Percentiles rank a stretch among this genome's conserved stretches.
These are phyloP conservation scores for Tupiocoris notatus DNA, from an alignment of 2,888 invertebrate genomes.

Conservation along the genomic window DNA sequence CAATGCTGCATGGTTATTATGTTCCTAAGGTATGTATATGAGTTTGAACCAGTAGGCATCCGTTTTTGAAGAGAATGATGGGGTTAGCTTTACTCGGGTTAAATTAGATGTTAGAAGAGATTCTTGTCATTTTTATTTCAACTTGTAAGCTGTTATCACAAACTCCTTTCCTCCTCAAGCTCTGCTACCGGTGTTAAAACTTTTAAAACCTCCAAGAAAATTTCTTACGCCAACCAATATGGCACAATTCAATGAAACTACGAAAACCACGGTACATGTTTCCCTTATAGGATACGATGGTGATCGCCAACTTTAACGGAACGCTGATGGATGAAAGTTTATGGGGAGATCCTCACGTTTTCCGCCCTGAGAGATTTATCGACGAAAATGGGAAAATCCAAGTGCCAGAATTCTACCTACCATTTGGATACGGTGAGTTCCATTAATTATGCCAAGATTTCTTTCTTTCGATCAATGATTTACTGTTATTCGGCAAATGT, in stretches of 20 bases:
- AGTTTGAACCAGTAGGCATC: no score
- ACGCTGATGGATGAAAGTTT: constrained; percentile 67
- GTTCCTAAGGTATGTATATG: constrained; percentile 77
- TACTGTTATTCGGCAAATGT: neutral
- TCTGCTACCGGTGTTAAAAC: no score
- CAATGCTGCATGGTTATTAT: constrained; percentile 67
- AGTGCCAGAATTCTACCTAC: constrained; percentile 69
- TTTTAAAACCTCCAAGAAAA: no score
- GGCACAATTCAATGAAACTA: no score
- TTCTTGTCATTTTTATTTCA: no score
- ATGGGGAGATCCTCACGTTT: constrained; percentile 69
- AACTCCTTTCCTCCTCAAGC: no score
- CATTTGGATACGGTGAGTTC: constrained; percentile 69
- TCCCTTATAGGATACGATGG: constrained; percentile 83
- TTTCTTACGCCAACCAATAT: no score
- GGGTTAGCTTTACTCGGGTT: no score
- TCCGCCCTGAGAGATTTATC: constrained; percentile 74
- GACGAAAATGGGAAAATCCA: constrained; percentile 60
- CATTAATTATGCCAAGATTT: neutral
- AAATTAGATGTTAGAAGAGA: no score
- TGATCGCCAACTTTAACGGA: constrained; percentile 72
- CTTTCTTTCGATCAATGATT: neutral
- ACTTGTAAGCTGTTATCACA: no score
- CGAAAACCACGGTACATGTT: no score
- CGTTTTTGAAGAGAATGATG: no score